Conservation (phyloP, 2,113 vertebrate genomes). For the Gavia stellata region DNA sequence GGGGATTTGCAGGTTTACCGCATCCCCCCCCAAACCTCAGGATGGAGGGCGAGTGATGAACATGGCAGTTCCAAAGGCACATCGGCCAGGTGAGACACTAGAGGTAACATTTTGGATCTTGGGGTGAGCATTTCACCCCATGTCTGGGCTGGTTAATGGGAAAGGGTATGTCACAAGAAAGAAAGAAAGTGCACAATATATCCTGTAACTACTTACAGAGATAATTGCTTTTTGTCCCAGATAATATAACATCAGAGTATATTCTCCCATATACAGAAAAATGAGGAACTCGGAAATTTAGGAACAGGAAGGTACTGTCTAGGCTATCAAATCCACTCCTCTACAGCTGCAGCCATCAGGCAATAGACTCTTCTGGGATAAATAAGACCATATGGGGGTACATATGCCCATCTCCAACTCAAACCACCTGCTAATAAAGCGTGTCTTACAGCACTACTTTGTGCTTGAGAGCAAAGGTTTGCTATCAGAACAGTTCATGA, state of each 20-base stretch:
- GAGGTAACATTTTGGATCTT: fast-evolving
- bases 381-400: background rate
- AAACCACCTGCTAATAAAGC: background rate
- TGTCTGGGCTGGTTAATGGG: background rate
- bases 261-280: background rate
- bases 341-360: background rate
- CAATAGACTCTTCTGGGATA: background rate
- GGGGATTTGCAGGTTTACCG: slow-evolving; percentile 97
- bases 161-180: background rate
- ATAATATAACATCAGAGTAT: background rate
- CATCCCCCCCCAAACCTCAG: slow-evolving; percentile 97
- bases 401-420: background rate
- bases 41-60: slow-evolving; percentile 93
- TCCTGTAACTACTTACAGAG: fast-evolving
- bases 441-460: background rate
- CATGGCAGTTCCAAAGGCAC: slow-evolving; percentile 98
- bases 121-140: background rate
- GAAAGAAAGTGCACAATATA: background rate
- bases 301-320: background rate
- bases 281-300: background rate
- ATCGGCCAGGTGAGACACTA: slow-evolving; percentile 89
- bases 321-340: background rate
- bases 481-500: background rate
- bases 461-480: background rate
- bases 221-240: background rate